Conservation (phyloP, 2,113 vertebrate genomes). For the Chionodraco myersi region DNA sequence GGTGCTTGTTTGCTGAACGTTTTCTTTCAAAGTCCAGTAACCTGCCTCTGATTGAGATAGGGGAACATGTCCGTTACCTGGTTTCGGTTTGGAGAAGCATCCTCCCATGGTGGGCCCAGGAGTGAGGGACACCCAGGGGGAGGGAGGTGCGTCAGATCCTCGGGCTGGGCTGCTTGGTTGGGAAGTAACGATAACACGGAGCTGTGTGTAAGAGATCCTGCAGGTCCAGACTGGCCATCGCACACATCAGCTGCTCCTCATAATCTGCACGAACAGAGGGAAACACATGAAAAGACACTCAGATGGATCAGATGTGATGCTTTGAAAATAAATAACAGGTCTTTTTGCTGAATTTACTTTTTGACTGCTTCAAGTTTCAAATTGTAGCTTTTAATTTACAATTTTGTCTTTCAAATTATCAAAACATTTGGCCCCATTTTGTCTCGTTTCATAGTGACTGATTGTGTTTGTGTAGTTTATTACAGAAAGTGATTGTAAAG, state of each 20-base stretch:
- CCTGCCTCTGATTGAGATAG: background rate
- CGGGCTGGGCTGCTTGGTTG: slow-evolving; percentile 54
- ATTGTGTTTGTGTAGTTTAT: slow-evolving; percentile 12
- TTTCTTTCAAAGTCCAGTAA: background rate
- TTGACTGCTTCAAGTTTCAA: background rate
- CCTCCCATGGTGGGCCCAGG: slow-evolving; percentile 91
- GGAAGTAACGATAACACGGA: slow-evolving; percentile 66
- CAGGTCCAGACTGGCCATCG: slow-evolving; percentile 79
- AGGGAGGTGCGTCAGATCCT: slow-evolving; percentile 68
- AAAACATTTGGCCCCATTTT: background rate
- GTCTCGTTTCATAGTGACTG: background rate
- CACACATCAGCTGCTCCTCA: slow-evolving; percentile 78
- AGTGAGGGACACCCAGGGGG: slow-evolving; percentile 71
- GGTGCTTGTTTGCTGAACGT: background rate
- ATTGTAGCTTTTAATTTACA: background rate
- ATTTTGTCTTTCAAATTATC: background rate
- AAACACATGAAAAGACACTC: background rate
- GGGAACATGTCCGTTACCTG: slow-evolving; percentile 84
- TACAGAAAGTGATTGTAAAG: background rate
- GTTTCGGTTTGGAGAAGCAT: slow-evolving; percentile 98
- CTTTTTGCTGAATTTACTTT: background rate
- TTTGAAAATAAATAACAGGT: background rate
- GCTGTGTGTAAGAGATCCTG: slow-evolving; percentile 70
- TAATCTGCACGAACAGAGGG: slow-evolving; percentile 62
- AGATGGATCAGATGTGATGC: background rate